Evolutionary conservation across 2,113 vertebrate species (phyloP).

Genomic region (Osmerus mordax): DNA sequence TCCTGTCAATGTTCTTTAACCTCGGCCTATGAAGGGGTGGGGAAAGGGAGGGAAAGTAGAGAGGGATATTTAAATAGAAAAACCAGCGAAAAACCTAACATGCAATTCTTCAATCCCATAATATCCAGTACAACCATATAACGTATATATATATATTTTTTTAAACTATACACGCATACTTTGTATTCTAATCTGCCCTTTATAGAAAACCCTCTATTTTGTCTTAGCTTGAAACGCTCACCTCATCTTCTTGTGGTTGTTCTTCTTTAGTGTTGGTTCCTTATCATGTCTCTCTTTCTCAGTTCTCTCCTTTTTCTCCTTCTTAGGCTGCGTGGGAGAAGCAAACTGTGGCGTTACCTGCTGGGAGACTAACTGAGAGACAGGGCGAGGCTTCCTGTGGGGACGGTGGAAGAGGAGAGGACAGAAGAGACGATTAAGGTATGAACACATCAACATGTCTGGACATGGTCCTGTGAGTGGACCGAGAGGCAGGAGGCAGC

Average conservation of each 20-base stretch:
- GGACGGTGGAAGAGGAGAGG: background rate
- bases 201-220: conserved; percentile 14
- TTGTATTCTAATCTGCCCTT: too few species aligned
- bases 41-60: background rate
- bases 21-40: conserved; percentile 73
- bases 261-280: conserved; percentile 93
- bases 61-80: background rate
- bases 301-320: conserved; percentile 96
- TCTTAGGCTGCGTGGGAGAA: conserved; percentile 94
- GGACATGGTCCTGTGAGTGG: background rate
- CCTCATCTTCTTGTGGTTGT: conserved; percentile 98
- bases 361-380: conserved; percentile 96
- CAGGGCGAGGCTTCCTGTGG: conserved; percentile 95
- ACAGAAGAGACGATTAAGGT: background rate
- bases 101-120: too few species aligned
- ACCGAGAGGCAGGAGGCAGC: background rate
- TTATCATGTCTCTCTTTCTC: conserved; percentile 96
- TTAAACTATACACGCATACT: background rate
- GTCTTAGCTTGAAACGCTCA: conserved; percentile 27
- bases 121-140: too few species aligned
- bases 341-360: conserved; percentile 98
- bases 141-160: background rate
- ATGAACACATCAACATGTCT: background rate
- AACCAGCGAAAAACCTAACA: too few species aligned
- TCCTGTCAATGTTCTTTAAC: conserved; percentile 99